Conservation (phyloP, 2,888 invertebrate species). For the Chelonus formosanus region DNA sequence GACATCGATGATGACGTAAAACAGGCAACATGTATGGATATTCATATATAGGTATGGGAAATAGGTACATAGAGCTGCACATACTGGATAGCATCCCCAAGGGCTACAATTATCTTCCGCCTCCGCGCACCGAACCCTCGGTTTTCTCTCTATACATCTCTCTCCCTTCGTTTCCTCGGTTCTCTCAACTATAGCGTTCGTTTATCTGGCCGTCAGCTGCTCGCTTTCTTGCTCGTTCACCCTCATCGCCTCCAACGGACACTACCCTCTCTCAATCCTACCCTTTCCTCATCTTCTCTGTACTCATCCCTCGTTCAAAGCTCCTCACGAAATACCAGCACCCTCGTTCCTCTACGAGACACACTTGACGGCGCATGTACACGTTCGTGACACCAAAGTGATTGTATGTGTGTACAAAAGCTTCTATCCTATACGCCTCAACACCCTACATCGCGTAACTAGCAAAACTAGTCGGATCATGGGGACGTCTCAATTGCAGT, state of each 20-base stretch:
- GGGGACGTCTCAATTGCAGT: conserved; percentile 37
- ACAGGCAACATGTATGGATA: too few species aligned
- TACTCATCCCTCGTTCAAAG: conserved; percentile 13
- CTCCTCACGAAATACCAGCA: conserved; percentile 35
- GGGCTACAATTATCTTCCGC: conserved; percentile 69
- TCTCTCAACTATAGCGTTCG: conserved; percentile 44
- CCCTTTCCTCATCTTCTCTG: conserved; percentile 39
- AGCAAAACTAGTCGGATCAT: conserved; percentile 39
- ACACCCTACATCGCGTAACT: conserved; percentile 34
- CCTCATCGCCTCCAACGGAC: conserved; percentile 34
- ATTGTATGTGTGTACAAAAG: conserved; percentile 10
- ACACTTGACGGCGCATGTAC: conserved; percentile 34
- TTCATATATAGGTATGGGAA: too few species aligned
- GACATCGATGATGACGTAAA: too few species aligned
- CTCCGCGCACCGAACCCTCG: conserved; percentile 69
- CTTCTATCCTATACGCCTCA: conserved; percentile 29
- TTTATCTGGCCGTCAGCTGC: conserved; percentile 45
- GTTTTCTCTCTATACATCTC: conserved; percentile 39
- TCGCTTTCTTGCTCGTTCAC: conserved; percentile 55
- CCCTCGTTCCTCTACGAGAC: conserved; percentile 11
- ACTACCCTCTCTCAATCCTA: conserved; percentile 12
- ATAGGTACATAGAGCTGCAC: conserved; percentile 39
- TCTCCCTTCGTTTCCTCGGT: conserved; percentile 43
- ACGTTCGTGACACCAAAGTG: conserved; percentile 11
- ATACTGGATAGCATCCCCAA: conserved; percentile 32